These are phyloP conservation scores for Lepidurus arcticus DNA, from an alignment of 1,140 invertebrate species.

Conservation along the genomic window DNA sequence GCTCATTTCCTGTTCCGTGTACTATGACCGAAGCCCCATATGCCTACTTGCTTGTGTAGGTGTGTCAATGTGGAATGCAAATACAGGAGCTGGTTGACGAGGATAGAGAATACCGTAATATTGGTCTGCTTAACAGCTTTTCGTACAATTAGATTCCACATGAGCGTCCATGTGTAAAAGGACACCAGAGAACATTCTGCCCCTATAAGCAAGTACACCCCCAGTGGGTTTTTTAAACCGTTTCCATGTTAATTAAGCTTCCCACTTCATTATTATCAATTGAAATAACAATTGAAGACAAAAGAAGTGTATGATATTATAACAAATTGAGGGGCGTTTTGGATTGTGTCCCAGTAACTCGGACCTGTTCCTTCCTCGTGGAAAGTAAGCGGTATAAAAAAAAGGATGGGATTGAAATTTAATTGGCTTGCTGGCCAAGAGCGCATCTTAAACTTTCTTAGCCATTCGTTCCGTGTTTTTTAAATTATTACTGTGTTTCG, in stretches of 20 bases:
- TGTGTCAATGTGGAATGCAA: background rate
- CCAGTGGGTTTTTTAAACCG: background rate
- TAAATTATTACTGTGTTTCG: too few relatives aligned
- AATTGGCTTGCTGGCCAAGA: too few relatives aligned
- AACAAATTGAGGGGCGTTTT: too few relatives aligned
- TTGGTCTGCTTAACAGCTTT: background rate
- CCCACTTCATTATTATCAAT: too few relatives aligned
- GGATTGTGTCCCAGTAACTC: too few relatives aligned
- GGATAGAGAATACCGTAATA: background rate
- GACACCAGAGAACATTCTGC: background rate
- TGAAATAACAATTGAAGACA: too few relatives aligned
- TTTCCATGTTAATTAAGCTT: background rate
- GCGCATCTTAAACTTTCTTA: too few relatives aligned
- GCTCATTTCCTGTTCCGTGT: background rate
- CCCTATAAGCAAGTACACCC: background rate
- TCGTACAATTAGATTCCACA: background rate
- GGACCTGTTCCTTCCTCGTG: too few relatives aligned
- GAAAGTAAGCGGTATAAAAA: too few relatives aligned
- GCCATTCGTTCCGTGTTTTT: too few relatives aligned
- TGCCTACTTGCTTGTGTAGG: background rate
- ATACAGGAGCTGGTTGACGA: background rate
- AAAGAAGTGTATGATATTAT: too few relatives aligned
- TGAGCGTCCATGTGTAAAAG: background rate
- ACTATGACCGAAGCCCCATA: slow-evolving; percentile 1
- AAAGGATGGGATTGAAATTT: too few relatives aligned